Conservation (phyloP, 2,888 invertebrate species). For the Serrognathus titanus region DNA sequence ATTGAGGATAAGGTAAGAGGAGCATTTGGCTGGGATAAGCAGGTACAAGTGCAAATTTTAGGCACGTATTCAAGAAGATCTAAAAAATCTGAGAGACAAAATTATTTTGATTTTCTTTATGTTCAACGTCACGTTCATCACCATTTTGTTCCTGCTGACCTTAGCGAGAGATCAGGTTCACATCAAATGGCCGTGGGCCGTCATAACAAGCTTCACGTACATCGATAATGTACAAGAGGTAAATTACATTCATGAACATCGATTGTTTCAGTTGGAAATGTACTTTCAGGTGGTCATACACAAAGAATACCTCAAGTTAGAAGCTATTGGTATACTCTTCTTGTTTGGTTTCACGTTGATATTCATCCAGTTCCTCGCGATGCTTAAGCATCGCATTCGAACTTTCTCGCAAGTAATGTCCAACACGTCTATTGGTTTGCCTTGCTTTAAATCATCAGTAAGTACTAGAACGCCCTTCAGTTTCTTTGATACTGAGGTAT, state of each 20-base stretch:
- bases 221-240: not conserved
- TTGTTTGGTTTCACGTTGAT: slow-evolving; percentile 70
- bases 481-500: too few species aligned
- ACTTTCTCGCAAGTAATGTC: slow-evolving; percentile 73
- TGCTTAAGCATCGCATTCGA: slow-evolving; percentile 72
- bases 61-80: slow-evolving; percentile 46
- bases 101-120: slow-evolving; percentile 69
- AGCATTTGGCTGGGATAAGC: too few species aligned
- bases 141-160: slow-evolving; percentile 70
- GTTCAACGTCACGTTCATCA: slow-evolving; percentile 72
- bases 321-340: slow-evolving; percentile 72
- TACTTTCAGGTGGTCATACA: slow-evolving; percentile 50
- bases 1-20: slow-evolving; percentile 56
- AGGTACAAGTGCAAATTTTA: slow-evolving; percentile 30
- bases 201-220: slow-evolving; percentile 49
- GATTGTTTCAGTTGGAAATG: not conserved
- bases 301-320: slow-evolving; percentile 61
- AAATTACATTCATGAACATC: not conserved
- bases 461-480: not conserved
- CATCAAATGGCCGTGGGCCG: slow-evolving; percentile 65
- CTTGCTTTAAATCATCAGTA: not conserved
- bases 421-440: slow-evolving; percentile 49
- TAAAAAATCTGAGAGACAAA: slow-evolving; percentile 64
- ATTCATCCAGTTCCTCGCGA: slow-evolving; percentile 68
- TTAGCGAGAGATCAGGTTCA: slow-evolving; percentile 67